Base-by-base conservation (phyloP, 1,140 invertebrate species). In the Bombus vancouverensis region DNA sequence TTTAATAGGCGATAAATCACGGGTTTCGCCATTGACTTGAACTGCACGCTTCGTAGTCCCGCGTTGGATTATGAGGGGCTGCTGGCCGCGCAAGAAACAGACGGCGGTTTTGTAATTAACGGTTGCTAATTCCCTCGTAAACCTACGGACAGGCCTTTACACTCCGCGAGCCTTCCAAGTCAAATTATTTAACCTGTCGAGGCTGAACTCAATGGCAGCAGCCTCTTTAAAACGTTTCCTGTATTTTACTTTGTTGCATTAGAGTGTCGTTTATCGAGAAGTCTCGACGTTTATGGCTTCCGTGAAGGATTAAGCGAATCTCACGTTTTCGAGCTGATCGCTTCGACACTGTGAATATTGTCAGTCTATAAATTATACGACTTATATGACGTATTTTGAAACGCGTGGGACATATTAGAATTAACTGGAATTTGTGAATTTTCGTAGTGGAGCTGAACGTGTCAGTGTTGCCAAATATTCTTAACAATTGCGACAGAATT, bases 1-100 rank as follows among this genome's bases (percentile, higher is more conserved):
- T 85, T 85, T 80, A 85, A 85, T 85, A 72, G 83, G 57, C 83
- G 83, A 85, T 85, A 85, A 85, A 85, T 85, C 83, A 80, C 76
- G 1, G 53, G 83, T 85, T 85, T 80, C 83, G 68, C 77, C 83
- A 80, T 83, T 73, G 68, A 72, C 83, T 85, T 18, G 15, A 68
- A 44, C 66, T 71, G 39, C 75, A 79, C 47, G 83, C 53, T 80
- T 84, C 68, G 83, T 71, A 84, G 68, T 83, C 18, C 32, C 15
- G 22, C 3, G 44, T 32, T 28, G 77, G 37, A 47, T 62, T 72
- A 39, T 18, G 66, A 77, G 53, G 53, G 34, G 82, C 65, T 72
- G 83, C 28, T 62, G 28, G 59, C 59, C 76, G 83, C n/a, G 68
- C 76, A 80, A 80, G 83, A 73, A 85, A 80, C 62, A 39, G 72